Evolutionary conservation across 2,888 invertebrate genomes (phyloP), one percentile per base, ranked within the genome.

Genomic region (Frankliniella intonsa): DNA sequence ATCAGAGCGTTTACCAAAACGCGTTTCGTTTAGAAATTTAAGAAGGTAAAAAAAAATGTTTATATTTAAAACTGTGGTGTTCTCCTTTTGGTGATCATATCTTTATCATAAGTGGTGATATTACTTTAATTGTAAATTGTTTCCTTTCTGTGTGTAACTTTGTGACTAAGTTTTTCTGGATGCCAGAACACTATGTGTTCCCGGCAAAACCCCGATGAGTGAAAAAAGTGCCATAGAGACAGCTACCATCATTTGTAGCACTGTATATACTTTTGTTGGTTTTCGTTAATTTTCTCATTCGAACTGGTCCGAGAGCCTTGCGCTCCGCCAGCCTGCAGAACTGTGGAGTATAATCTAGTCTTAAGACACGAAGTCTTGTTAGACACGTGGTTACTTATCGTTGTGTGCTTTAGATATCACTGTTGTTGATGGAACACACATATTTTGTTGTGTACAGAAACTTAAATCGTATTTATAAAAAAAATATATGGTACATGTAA

Each of bases 261-360:
- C 3, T 76, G 69, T 76, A 76, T 25, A 76, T 76, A 76, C 69
- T 25, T 76, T 76, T 25, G 69, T 76, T 76, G 9, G 22, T 25
- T 76, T 76, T n/a, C 12, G 12, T 25, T 76, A 5, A 3, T n/a
- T 76, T 76, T 76, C 25, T 25, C 69, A 5, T 76, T 76, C 25
- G 7, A 76, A 76, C 69, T 76, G 69, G 69, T 76, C 2, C 25
- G 69, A 25, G 69, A 76, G 69, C 69, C 38, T 38, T 12, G 10
- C 12, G 69, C 69, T 76, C 69, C 69, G 69, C 69, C 69, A 76
- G 69, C 22, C 22, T 76, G 69, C 69, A 76, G 69, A 22, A 22
- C 69, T 76, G 69, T 76, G 69, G 69, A 76, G 69, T 76, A 76
- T 76, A 76, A 76, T 76, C 69, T 76, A 76, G 69, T 9, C 9